phyloP scores from a whole-genome alignment of 2,888 invertebrate species.

The Thysanoteuthis rhombus region DNA sequence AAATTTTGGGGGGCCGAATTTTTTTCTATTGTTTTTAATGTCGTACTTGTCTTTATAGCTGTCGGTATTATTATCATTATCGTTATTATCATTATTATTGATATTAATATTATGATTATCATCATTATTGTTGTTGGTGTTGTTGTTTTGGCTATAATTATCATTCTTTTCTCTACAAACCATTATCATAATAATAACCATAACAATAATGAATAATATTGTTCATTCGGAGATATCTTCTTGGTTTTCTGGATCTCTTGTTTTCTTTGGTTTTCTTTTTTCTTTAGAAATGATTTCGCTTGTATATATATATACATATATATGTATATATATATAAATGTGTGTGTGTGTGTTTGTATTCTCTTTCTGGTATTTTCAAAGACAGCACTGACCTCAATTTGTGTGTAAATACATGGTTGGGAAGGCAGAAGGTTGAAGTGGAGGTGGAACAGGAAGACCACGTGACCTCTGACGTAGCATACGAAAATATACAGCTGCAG shows the following conservation, averaged over 20 bases:
- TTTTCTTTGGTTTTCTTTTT: neutral
- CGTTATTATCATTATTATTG: neutral
- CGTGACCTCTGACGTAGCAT: conserved; percentile 12
- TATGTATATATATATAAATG: too few relatives aligned
- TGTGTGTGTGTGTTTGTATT: neutral
- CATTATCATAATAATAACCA: neutral
- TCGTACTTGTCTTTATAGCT: neutral
- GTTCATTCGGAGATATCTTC: neutral
- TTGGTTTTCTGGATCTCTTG: neutral
- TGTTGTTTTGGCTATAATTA: neutral
- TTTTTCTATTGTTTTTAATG: neutral
- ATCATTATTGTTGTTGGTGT: neutral
- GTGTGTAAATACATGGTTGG: neutral
- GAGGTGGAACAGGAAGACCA: neutral
- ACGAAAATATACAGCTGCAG: neutral
- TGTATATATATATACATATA: neutral
- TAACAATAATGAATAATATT: neutral
- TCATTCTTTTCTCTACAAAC: neutral
- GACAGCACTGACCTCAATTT: neutral
- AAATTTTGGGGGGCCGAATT: neutral
- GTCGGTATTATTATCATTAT: neutral
- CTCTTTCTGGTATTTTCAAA: neutral
- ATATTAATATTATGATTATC: neutral
- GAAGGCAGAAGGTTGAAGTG: neutral
- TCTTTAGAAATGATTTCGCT: neutral